Evolutionary conservation across 2,797 vertebrate genomes (phyloP), one percentile per base, ranked within the genome.

Genomic region (Saxicola maurus): DNA sequence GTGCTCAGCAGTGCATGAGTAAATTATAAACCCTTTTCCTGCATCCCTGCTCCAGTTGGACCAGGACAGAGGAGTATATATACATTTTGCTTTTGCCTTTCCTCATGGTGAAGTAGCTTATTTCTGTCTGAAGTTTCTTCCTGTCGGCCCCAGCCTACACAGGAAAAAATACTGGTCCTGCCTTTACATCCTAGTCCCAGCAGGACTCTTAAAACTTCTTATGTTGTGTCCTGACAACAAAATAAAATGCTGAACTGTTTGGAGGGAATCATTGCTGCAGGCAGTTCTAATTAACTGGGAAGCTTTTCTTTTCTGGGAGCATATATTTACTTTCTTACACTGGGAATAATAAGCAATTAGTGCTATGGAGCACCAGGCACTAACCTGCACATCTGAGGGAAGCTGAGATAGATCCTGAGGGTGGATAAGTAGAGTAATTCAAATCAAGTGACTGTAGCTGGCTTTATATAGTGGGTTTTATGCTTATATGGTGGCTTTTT

Each of bases 171-270:
- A 46, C 62, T 20, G 20, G 71, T 67, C 78, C 73, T 90, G 81
- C 66, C 64, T 82, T 86, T 81, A 86, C 9, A 7, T 89, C 84
- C 55, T 18, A 31, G 64, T 79, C 92, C 85, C 57, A 61, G 74
- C 86, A 90, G 76, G 87, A 77, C 76, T 93, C 80, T 91, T 89
- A 77, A 82, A 91, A 53, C 68, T 86, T 77, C 71, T 80, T 72
- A 66, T 86, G 33, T 94, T 96, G 95, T 97, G 97, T 97, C 96
- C 76, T 92, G 86, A 89, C 78, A 86, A 78, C 69, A 82, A 57
- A 92, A 86, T 59, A 72, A 87, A 90, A 79, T 24, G 66, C 62
- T 76, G 43, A 86, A 82, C 42, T 71, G 40, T 75, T 84, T 80
- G 77, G 72, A 90, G 81, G 65, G 40, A 65, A 20, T 27, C n/a